Conservation (phyloP, 2,888 invertebrate species). For the Theodoxus fluviatilis region DNA sequence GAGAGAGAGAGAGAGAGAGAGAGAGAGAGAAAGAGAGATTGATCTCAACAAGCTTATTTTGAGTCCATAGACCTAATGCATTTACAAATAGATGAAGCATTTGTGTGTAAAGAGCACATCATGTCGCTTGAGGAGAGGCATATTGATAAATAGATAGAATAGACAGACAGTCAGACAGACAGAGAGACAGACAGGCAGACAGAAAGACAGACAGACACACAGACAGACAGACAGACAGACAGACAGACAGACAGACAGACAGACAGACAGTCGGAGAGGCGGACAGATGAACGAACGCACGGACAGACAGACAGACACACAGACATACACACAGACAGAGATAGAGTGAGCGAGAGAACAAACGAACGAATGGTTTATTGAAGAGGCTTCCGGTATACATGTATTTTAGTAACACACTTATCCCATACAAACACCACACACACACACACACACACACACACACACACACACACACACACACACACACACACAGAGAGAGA, state of each 20-base stretch:
- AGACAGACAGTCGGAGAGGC: not conserved
- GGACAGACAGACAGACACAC: not conserved
- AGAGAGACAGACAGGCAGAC: not conserved
- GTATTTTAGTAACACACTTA: no score
- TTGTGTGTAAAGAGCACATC: no score
- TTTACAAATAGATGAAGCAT: no score
- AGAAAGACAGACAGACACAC: not conserved
- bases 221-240: not conserved
- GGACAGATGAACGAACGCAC: no score
- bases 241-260: not conserved
- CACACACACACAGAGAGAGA: not conserved
- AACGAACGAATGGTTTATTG: no score
- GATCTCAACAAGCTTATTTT: not conserved
- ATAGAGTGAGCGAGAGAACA: no score
- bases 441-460: not conserved
- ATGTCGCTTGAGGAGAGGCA: no score
- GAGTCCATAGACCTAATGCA: no score
- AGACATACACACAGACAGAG: not conserved
- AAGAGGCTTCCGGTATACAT: no score
- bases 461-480: not conserved
- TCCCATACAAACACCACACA: not conserved
- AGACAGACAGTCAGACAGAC: conserved; percentile 17
- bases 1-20: conserved; percentile 21
- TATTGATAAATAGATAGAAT: not conserved
- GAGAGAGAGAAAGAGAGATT: not conserved